Base-by-base conservation (phyloP, 2,113 vertebrate genomes). In the Cariama cristata region DNA sequence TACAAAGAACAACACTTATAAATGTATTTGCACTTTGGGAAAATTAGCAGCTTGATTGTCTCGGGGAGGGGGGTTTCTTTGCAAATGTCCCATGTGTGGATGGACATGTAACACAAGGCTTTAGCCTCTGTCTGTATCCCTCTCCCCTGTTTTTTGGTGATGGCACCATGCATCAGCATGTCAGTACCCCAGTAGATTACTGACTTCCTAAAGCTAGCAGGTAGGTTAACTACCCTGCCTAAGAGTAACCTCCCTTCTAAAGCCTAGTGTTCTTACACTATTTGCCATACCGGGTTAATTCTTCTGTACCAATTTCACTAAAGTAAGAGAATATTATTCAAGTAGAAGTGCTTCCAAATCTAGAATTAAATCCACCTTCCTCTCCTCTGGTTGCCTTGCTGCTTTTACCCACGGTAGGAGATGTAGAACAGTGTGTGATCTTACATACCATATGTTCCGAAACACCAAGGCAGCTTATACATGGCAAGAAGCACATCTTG, bases 401-500 rank as follows among this genome's bases (percentile, higher is more conserved):
- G 44, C 55, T 95, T 30, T 71, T 82, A 56, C 19, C 33, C 62
- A 21, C 4, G 1, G 64, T 40, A 91, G 50, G 55, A 93, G 44
- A 79, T 6, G 1, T 9, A 63, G 58, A 95, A 49, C 42, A 92
- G 28, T 32, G 28, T 79, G 89, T 68, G 44, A 80, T 95, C 50
- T 96, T 86, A 35, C 13, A 22, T 59, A 60, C 74, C 91, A 45
- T 83, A 90, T 94, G 77, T 67, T 90, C 71, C 40, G 33, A 67
- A 89, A 89, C 56, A 83, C 12, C 14, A 67, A 79, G 33, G 24
- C 40, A 89, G 42, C 27, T 85, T 91, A 52, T 26, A 80, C 1
- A 1, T 32, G 47, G 9, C 49, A 72, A 87, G 27, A 91, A 89
- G 15, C 44, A 12, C 24, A 85, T 10, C 69, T 55, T 0, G 0